Conservation (phyloP, 1,140 invertebrate genomes). For the Dendrolimus kikuchii region DNA sequence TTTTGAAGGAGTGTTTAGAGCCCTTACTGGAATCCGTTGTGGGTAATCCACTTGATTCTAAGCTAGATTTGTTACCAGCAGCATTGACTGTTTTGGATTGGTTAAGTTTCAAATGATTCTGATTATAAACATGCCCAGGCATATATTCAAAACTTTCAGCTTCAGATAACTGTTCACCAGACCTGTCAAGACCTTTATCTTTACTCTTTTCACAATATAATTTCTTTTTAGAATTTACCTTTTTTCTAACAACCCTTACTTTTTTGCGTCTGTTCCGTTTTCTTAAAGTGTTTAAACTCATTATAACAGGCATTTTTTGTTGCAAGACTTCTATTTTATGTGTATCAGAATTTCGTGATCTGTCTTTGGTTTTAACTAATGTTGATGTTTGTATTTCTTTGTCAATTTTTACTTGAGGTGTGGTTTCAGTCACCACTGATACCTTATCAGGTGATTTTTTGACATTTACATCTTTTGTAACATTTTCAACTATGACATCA, state of each 20-base stretch:
- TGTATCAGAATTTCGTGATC: conserved; percentile 8
- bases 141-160: conserved; percentile 71
- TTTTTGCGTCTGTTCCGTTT: conserved; percentile 37
- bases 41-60: conserved; percentile 50
- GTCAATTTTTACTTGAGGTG: conserved; percentile 32
- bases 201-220: conserved; percentile 19
- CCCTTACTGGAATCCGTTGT: conserved; percentile 60
- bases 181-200: conserved; percentile 33
- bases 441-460: conserved; percentile 33
- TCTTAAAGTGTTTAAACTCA: conserved; percentile 48
- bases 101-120: conserved; percentile 42
- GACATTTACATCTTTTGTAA: conserved; percentile 36
- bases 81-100: conserved; percentile 18
- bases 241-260: conserved; percentile 28
- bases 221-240: conserved; percentile 24
- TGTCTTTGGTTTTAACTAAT: conserved; percentile 21
- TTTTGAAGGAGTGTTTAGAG: conserved; percentile 50
- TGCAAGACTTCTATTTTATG: conserved; percentile 8
- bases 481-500: conserved; percentile 34
- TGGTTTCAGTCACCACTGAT: conserved; percentile 21
- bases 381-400: conserved; percentile 64
- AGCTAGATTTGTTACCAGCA: conserved; percentile 53
- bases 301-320: conserved; percentile 39
- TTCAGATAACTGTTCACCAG: conserved; percentile 51
- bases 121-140: conserved; percentile 64